phyloP scores from a whole-genome alignment of 2,888 invertebrate species.

The Pollenia angustigena region DNA sequence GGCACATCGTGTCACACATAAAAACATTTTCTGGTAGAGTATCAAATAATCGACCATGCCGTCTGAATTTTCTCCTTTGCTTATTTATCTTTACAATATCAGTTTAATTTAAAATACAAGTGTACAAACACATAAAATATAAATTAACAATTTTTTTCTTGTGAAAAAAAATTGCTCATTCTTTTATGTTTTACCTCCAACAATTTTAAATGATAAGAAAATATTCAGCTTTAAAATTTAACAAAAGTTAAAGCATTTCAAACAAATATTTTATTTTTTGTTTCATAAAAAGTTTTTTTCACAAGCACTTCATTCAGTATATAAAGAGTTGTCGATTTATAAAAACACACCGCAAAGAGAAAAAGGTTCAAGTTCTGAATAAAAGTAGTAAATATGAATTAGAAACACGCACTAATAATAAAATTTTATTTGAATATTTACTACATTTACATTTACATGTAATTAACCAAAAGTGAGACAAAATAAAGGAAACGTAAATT shows the following conservation, averaged over 20 bases:
- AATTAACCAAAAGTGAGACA: neutral
- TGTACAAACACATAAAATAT: constrained; percentile 1
- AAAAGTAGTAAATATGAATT: neutral
- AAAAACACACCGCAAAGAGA: neutral
- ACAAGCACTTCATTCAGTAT: neutral
- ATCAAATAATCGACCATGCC: too few relatives aligned
- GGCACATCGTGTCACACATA: too few relatives aligned
- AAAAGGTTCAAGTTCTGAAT: neutral
- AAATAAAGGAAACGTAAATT: neutral
- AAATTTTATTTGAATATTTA: constrained; percentile 15
- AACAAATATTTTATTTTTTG: neutral
- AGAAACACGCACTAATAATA: constrained; percentile 25
- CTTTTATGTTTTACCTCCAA: neutral
- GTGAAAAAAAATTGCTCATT: neutral
- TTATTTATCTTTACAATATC: neutral
- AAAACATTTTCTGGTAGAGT: too few relatives aligned
- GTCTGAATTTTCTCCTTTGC: too few relatives aligned
- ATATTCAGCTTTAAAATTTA: neutral
- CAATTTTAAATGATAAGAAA: constrained; percentile 13
- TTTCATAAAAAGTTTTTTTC: neutral
- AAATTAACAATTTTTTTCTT: neutral
- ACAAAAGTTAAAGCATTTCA: neutral
- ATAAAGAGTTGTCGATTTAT: neutral
- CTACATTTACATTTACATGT: neutral
- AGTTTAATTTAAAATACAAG: neutral